A percentile compares a stretch with the other conserved stretches of the same genome.
These are phyloP conservation scores for cattle (Bos taurus) DNA, from an alignment of 2,113 vertebrate species.

Conservation along the genomic window ARS-UCD2.0 NC_037343.1:22091501-22092000, in stretches of 20 bases:
- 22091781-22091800: conserved; percentile 27
- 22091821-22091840: conserved; percentile 7
- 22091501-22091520: background rate
- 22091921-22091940: background rate
- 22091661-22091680: background rate
- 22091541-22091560: background rate
- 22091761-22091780: conserved; percentile 40
- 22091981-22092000: background rate
- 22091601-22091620: too few species aligned
- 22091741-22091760: background rate
- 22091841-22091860: conserved; percentile 34
- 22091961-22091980: background rate
- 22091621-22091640: background rate
- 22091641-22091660: background rate
- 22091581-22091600: background rate
- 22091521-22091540: background rate
- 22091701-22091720: conserved; percentile 40
- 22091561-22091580: background rate
- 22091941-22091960: background rate
- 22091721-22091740: background rate
- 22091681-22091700: background rate
- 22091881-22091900: background rate
- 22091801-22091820: conserved; percentile 17
- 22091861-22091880: background rate
- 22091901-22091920: background rate